Evolutionary conservation across 2,113 vertebrate species (phyloP).

Genomic region (Apistogramma diplotaenia): DNA sequence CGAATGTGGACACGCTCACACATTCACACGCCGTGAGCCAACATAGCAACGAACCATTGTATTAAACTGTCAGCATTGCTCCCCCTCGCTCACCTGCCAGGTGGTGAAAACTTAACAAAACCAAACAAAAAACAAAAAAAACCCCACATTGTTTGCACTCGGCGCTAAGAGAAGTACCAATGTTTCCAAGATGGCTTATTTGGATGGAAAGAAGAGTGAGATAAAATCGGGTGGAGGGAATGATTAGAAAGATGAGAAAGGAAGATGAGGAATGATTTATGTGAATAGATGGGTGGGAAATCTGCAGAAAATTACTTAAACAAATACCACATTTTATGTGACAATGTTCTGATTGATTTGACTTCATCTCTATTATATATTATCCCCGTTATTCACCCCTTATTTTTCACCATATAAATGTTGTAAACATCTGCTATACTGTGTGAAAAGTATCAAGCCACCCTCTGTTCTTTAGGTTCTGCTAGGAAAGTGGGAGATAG

Average conservation of each 20-base stretch:
- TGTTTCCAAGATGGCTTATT: not conserved
- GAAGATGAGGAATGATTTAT: not conserved
- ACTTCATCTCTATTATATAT: not conserved
- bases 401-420: too few relatives aligned
- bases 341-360: not conserved
- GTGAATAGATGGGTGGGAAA: not conserved
- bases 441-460: too few relatives aligned
- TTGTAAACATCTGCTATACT: too few relatives aligned
- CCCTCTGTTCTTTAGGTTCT: too few relatives aligned
- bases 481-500: too few relatives aligned
- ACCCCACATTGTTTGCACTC: not conserved
- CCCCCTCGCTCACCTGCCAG: not conserved
- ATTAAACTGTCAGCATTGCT: slow-evolving; percentile 18
- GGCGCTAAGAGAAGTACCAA: not conserved
- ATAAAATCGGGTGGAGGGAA: not conserved
- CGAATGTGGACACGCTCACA: not conserved
- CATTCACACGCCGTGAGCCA: not conserved
- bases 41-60: not conserved
- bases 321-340: not conserved
- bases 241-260: not conserved
- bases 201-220: not conserved
- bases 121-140: not conserved
- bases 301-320: not conserved
- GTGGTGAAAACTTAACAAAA: not conserved
- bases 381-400: too few relatives aligned